Evolutionary conservation across 1,140 invertebrate genomes (phyloP).

Genomic region (Anastrepha ludens): DNA sequence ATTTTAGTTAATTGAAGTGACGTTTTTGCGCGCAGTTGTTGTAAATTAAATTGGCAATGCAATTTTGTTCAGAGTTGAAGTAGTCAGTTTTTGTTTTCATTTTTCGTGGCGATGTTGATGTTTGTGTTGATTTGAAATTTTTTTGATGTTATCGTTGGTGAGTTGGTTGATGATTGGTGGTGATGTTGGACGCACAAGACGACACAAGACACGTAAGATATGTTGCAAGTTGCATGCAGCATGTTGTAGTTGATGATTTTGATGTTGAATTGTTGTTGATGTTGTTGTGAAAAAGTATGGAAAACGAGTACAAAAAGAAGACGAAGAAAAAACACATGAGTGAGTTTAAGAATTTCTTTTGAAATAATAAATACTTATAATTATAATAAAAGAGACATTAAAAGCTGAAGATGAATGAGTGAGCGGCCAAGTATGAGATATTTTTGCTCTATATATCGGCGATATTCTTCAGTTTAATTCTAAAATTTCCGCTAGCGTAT

Average conservation of each 20-base stretch:
- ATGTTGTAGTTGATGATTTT: neutral
- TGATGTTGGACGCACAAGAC: constrained; percentile 24
- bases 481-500: no score
- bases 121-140: neutral
- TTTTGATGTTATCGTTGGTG: neutral
- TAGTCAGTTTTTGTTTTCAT: no score
- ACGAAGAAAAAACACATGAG: neutral
- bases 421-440: no score
- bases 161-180: neutral
- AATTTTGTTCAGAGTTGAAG: no score
- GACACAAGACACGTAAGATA: constrained; percentile 22
- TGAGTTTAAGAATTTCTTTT: neutral
- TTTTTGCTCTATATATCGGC: no score
- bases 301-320: neutral
- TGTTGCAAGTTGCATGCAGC: constrained; percentile 27
- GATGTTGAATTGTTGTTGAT: constrained; percentile 31
- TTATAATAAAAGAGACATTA: neutral
- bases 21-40: neutral
- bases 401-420: no score
- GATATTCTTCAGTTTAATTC: no score
- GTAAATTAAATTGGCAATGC: neutral
- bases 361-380: neutral
- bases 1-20: neutral
- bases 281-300: neutral
- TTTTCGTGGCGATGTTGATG: neutral